These are phyloP conservation scores for Cheilosia grossa DNA, from an alignment of 2,888 invertebrate species.

Conservation along the genomic window DNA sequence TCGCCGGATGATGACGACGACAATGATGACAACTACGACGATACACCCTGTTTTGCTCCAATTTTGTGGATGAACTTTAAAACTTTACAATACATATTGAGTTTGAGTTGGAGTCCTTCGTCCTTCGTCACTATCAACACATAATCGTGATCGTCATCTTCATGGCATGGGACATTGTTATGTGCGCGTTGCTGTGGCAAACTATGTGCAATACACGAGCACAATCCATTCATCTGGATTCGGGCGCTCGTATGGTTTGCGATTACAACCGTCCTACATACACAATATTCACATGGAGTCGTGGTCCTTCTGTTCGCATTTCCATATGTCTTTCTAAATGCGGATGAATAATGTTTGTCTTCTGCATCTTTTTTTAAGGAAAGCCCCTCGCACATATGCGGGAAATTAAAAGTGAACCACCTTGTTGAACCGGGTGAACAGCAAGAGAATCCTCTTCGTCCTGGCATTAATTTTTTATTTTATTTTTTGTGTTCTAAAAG, in stretches of 20 bases:
- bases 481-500: not conserved
- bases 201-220: constrained; percentile 39
- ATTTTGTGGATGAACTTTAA: constrained; percentile 54
- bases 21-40: constrained; percentile 23
- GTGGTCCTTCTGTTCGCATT: constrained; percentile 56
- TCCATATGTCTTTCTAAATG: constrained; percentile 59
- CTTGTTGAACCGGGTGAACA: not conserved
- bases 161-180: constrained; percentile 8
- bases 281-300: not conserved
- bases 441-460: constrained; percentile 13
- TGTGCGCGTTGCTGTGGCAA: not conserved
- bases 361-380: constrained; percentile 1
- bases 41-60: constrained; percentile 17
- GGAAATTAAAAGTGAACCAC: constrained; percentile 60
- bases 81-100: constrained; percentile 31
- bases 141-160: constrained; percentile 30
- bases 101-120: constrained; percentile 4
- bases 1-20: constrained; percentile 39
- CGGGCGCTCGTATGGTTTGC: constrained; percentile 35
- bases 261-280: constrained; percentile 47
- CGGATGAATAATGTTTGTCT: constrained; percentile 15
- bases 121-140: constrained; percentile 20
- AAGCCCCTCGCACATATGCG: constrained; percentile 50
- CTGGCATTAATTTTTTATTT: constrained; percentile 40
- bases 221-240: constrained; percentile 35